Conservation (phyloP, 2,113 vertebrate genomes). For the Perca flavescens region DNA sequence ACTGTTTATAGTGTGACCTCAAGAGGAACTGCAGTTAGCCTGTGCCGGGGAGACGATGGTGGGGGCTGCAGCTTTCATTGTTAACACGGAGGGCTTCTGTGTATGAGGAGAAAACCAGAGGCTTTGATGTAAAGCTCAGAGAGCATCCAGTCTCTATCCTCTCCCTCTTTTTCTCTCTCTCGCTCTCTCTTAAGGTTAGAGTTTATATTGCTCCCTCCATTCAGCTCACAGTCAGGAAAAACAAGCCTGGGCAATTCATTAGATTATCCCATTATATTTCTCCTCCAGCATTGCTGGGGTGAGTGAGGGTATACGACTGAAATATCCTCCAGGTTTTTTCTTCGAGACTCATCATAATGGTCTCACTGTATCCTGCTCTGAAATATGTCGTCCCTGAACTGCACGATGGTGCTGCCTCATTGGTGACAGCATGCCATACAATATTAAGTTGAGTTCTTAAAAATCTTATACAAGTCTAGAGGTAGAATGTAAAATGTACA, state of each 20-base stretch:
- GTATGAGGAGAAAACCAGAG: constrained; percentile 64
- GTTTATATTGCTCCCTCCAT: constrained; percentile 72
- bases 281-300: constrained; percentile 58
- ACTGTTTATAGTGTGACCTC: constrained; percentile 66
- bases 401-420: constrained; percentile 20
- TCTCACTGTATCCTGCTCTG: constrained; percentile 43
- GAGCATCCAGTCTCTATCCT: constrained; percentile 60
- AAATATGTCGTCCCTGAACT: constrained; percentile 46
- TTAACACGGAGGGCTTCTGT: constrained; percentile 70
- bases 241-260: constrained; percentile 76
- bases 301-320: constrained; percentile 50
- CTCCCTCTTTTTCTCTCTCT: constrained; percentile 27
- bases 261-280: constrained; percentile 81
- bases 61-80: constrained; percentile 71
- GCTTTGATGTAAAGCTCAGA: constrained; percentile 78
- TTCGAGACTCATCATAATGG: constrained; percentile 57
- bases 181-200: constrained; percentile 72
- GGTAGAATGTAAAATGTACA: not conserved
- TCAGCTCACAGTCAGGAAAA: constrained; percentile 72
- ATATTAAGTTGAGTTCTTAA: constrained; percentile 15
- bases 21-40: constrained; percentile 65
- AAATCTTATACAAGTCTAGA: constrained; percentile 12
- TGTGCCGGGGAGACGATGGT: constrained; percentile 45
- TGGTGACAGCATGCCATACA: constrained; percentile 15
- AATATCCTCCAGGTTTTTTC: constrained; percentile 61